Evolutionary conservation across 2,797 vertebrate genomes (phyloP), one percentile per base, ranked within the genome.

Genomic region (Phrynocephalus vlangalii): DNA sequence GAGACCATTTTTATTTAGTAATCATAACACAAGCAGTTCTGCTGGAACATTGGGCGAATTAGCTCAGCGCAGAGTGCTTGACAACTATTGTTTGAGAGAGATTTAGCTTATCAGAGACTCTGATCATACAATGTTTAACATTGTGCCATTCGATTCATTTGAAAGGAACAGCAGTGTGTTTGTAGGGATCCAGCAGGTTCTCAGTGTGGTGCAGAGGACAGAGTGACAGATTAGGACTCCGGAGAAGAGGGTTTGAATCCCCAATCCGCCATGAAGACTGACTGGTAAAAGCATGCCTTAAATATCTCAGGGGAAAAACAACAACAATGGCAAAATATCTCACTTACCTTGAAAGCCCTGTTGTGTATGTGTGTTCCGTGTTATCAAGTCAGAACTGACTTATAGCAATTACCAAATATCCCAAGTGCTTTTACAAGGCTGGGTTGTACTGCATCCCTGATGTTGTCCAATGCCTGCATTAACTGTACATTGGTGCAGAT

Each of bases 101-200:
- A 67, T 92, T 90, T 89, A 30, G 76, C 79, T 92, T 88, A 30
- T 1, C 6, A 90, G 84, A 84, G 84, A n/a, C 5, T 90, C 26
- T 83, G 44, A 66, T 89, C 38, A 79, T 1, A 56, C 44, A 28
- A 56, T 86, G 87, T 87, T 87, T 85, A 88, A 91, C 75, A 1
- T 1, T 91, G 89, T 26, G 48, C 26, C 5, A n/a, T 90, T 90
- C 70, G 72, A n/a, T 90, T 91, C 67, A 68, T 1, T 44, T 88
- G 81, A 78, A 80, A 70, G 28, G 44, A 50, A 63, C 24, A 9
- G 75, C 85, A 56, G 6, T 15, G 1, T 28, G 66, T 92, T 33
- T 78, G 81, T 90, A 38, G 1, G 28, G 56, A 48, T 67, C 22
- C 67, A 50, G 3, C 10, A 83, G 9, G 13, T 56, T 56, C 52